phyloP scores from a whole-genome alignment of 2,797 vertebrate species.

The Melanogrammus aeglefinus region DNA sequence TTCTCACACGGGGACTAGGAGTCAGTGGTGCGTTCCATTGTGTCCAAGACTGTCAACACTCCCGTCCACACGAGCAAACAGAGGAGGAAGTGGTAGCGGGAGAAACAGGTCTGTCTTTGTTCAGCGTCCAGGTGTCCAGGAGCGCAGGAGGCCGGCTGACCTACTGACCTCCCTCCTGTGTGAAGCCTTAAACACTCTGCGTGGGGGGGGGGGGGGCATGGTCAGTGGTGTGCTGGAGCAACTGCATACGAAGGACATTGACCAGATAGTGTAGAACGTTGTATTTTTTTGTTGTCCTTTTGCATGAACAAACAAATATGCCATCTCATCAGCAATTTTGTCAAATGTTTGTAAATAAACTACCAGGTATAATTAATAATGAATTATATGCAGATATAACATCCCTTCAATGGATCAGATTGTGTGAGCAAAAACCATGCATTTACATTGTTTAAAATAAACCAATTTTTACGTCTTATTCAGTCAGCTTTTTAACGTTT shows the following conservation, averaged over 20 bases:
- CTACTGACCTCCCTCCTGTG: conserved; percentile 15
- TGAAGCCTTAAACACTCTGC: not conserved
- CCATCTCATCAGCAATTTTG: too few species aligned
- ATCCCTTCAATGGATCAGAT: too few species aligned
- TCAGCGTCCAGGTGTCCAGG: conserved; percentile 15
- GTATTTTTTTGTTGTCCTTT: too few species aligned
- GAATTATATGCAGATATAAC: too few species aligned
- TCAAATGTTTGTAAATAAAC: too few species aligned
- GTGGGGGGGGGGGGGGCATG: not conserved
- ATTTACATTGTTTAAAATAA: too few species aligned
- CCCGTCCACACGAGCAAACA: not conserved
- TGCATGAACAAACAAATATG: too few species aligned
- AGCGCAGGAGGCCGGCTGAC: conserved; percentile 25
- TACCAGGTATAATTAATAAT: too few species aligned
- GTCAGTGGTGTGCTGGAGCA: too few species aligned
- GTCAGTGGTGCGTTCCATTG: conserved; percentile 93
- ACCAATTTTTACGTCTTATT: too few species aligned
- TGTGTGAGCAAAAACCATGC: too few species aligned
- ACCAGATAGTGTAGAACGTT: not conserved
- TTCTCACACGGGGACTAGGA: conserved; percentile 69
- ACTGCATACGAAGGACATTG: not conserved
- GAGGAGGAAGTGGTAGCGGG: conserved; percentile 22
- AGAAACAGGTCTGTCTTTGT: conserved; percentile 31
- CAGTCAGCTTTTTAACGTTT: too few species aligned
- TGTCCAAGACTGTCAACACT: not conserved